These are phyloP conservation scores for Agrochola circellaris DNA, from an alignment of 2,888 invertebrate species.

Conservation along the genomic window DNA sequence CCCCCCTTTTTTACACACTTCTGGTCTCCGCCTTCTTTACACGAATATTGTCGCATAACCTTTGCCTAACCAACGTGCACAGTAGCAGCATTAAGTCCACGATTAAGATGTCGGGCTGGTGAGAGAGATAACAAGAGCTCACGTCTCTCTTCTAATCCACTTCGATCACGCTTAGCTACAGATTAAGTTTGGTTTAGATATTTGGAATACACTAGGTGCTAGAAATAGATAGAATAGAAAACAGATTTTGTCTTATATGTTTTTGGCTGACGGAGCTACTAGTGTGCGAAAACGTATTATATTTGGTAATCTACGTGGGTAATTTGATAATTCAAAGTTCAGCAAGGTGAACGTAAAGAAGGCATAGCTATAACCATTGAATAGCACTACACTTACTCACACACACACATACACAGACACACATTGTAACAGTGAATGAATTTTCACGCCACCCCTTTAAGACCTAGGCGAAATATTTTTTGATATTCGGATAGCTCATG, in stretches of 20 bases:
- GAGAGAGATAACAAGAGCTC: slow-evolving; percentile 7
- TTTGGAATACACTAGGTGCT: not conserved
- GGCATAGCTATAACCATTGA: too few species aligned
- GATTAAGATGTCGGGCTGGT: slow-evolving; percentile 22
- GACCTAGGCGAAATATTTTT: too few species aligned
- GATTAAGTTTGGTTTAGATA: slow-evolving; percentile 7
- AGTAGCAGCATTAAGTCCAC: not conserved
- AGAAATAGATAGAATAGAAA: too few species aligned
- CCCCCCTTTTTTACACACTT: too few species aligned
- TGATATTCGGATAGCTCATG: too few species aligned
- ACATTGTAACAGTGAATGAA: too few species aligned
- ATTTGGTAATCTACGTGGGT: not conserved
- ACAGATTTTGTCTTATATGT: not conserved
- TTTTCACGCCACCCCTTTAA: too few species aligned
- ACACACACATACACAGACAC: too few species aligned
- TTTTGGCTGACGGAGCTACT: not conserved
- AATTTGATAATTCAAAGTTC: not conserved
- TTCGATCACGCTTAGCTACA: not conserved
- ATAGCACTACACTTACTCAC: too few species aligned
- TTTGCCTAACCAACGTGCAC: not conserved
- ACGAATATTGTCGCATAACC: not conserved
- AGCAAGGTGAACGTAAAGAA: not conserved
- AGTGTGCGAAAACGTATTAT: too few species aligned
- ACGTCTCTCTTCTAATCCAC: slow-evolving; percentile 1
- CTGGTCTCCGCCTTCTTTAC: too few species aligned